Evolutionary conservation across 2,113 vertebrate species (phyloP).

Genomic region (Callipepla californica): DNA sequence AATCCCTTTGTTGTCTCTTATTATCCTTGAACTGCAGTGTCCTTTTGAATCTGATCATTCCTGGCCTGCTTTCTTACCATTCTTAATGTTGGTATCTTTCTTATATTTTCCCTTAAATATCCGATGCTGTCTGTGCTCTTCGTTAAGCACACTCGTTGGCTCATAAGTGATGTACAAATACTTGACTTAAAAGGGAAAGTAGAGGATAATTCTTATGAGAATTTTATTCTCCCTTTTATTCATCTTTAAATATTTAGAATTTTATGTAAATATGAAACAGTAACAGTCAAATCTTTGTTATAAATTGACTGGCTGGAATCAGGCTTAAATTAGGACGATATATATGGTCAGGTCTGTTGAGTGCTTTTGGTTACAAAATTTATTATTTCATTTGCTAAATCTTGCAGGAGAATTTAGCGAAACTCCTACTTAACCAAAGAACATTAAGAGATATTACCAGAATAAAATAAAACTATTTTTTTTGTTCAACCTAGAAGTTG

Average conservation of each 20-base stretch:
- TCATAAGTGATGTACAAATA: background rate
- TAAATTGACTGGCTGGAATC: background rate
- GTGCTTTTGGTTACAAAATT: background rate
- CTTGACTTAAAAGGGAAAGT: background rate
- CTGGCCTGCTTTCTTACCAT: background rate
- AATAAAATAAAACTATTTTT: background rate
- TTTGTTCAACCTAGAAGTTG: background rate
- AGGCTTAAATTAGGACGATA: background rate
- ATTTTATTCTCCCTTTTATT: background rate
- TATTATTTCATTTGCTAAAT: constrained; percentile 15
- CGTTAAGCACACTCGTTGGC: background rate
- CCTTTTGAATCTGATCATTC: background rate
- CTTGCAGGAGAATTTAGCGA: background rate
- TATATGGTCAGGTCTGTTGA: background rate
- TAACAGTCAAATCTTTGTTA: background rate
- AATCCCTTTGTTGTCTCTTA: background rate
- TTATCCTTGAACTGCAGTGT: background rate
- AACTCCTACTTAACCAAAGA: background rate
- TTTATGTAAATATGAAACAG: background rate
- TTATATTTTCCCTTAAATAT: background rate
- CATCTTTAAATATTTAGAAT: background rate
- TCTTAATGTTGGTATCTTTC: background rate
- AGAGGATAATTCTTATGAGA: background rate
- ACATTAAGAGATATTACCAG: background rate
- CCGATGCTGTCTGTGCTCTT: background rate